Conservation (phyloP, 2,888 invertebrate species). For the Mimas tiliae region DNA sequence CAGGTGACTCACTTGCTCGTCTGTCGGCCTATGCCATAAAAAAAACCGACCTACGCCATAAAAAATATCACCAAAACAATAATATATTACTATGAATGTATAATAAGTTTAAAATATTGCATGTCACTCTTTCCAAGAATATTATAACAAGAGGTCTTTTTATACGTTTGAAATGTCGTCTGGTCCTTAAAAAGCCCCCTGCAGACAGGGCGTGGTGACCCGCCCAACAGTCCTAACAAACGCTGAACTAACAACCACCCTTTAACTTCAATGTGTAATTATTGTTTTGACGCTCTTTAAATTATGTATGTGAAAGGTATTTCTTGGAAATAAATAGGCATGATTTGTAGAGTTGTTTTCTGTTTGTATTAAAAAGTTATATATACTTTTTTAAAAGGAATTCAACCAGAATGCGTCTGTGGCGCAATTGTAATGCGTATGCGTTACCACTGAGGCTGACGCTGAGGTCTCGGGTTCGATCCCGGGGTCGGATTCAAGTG, state of each 20-base stretch:
- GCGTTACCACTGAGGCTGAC: no score
- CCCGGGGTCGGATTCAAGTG: no score
- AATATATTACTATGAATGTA: background rate
- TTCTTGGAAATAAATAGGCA: background rate
- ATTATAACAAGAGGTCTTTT: background rate
- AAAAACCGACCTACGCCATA: no score
- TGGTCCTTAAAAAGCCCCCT: constrained; percentile 64
- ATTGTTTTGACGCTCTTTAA: constrained; percentile 40
- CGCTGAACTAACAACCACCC: constrained; percentile 3
- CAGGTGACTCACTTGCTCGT: no score
- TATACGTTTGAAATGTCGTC: background rate
- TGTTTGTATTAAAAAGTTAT: background rate
- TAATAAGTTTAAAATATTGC: background rate
- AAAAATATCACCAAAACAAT: background rate
- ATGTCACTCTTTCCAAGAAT: background rate
- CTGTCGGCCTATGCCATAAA: no score
- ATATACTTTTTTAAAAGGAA: no score
- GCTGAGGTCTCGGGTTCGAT: no score
- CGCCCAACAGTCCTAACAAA: constrained; percentile 54
- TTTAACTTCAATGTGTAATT: background rate
- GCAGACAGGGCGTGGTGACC: constrained; percentile 61
- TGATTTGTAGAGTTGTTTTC: no score
- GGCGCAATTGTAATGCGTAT: no score
- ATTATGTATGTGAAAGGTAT: constrained; percentile 22
- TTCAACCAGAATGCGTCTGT: no score